A percentile compares a stretch with the other conserved stretches of the same genome.
Conservation (phyloP, 2,888 invertebrate species). For the Perithous albicinctus region DNA sequence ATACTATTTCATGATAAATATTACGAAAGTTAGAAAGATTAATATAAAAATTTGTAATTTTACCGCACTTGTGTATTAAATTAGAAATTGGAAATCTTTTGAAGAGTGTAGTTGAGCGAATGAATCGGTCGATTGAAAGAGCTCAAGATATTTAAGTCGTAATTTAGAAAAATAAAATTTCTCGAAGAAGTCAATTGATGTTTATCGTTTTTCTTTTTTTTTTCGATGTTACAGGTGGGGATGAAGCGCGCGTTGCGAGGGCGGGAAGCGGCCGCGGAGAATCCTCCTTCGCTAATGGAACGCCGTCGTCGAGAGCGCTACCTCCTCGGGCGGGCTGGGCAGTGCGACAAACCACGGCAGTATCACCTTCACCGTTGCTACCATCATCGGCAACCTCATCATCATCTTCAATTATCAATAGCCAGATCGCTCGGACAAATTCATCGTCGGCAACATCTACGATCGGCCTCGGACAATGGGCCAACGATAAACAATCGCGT, state of each 20-base stretch:
- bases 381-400: conserved; percentile 68
- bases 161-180: conserved; percentile 6
- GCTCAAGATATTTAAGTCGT: no score
- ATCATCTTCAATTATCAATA: conserved; percentile 69
- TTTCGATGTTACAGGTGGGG: conserved; percentile 80
- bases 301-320: conserved; percentile 82
- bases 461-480: conserved; percentile 67
- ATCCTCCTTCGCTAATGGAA: conserved; percentile 83
- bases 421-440: conserved; percentile 32
- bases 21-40: no score
- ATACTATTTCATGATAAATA: no score
- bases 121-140: no score
- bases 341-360: conserved; percentile 75
- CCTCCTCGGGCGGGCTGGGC: conserved; percentile 83
- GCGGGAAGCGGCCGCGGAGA: conserved; percentile 84
- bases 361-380: conserved; percentile 63
- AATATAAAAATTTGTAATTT: no score
- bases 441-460: conserved; percentile 72
- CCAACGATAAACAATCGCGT: conserved; percentile 50
- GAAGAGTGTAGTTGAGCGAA: no score
- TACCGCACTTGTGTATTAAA: no score
- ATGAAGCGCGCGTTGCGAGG: conserved; percentile 84
- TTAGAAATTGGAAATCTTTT: no score
- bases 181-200: background rate
- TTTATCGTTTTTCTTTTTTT: background rate